phyloP scores from a whole-genome alignment of 1,140 invertebrate species.

The Drosophila dunni region DNA sequence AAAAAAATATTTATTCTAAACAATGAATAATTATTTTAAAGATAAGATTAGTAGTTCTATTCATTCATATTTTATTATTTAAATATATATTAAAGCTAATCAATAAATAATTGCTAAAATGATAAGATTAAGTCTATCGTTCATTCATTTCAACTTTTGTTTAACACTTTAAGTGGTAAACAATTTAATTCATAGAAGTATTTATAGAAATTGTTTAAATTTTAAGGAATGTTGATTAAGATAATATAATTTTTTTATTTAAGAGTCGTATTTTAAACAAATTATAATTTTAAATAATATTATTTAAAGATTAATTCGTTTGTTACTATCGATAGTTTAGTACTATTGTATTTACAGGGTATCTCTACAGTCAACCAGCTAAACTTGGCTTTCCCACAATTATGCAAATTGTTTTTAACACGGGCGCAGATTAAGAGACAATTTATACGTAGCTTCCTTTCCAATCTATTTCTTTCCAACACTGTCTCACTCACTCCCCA shows the following conservation, averaged over 20 bases:
- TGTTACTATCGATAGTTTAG: too few relatives aligned
- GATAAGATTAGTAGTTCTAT: conserved; percentile 1
- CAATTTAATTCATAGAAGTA: background rate
- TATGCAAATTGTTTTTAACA: background rate
- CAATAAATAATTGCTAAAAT: conserved; percentile 2
- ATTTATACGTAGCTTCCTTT: conserved; percentile 18
- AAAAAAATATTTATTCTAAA: background rate
- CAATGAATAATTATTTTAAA: background rate
- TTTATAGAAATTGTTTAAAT: background rate
- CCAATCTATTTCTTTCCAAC: background rate
- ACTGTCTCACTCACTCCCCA: background rate
- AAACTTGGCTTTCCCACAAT: background rate
- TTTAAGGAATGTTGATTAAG: background rate
- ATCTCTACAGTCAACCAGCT: background rate
- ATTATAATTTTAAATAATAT: too few relatives aligned
- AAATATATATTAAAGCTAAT: background rate
- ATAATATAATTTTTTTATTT: too few relatives aligned
- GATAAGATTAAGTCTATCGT: background rate
- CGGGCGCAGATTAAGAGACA: background rate
- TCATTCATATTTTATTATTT: conserved; percentile 4
- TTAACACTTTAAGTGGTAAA: background rate
- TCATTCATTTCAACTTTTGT: background rate
- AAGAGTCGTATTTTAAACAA: too few relatives aligned
- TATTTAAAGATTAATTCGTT: too few relatives aligned
- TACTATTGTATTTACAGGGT: too few relatives aligned